phyloP scores from a whole-genome alignment of 2,797 vertebrate genomes.

The Nannoperca obscura region DNA sequence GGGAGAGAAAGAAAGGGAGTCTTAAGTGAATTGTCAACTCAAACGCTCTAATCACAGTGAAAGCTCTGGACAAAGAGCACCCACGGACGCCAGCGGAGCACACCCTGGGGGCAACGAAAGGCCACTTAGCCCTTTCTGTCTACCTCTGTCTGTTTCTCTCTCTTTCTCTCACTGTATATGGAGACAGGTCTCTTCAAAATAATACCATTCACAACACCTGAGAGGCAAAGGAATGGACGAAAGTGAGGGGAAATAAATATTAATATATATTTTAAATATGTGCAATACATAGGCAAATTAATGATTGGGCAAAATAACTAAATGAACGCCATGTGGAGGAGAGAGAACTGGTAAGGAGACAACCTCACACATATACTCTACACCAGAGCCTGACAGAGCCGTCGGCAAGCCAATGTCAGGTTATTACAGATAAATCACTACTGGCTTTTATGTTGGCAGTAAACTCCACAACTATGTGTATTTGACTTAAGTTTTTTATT shows the following conservation, averaged over 20 bases:
- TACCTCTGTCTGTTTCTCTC: constrained; percentile 34
- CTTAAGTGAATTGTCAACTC: constrained; percentile 95
- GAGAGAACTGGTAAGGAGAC: not conserved
- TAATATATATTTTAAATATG: too few relatives aligned
- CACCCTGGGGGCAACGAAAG: constrained; percentile 86
- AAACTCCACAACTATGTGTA: too few relatives aligned
- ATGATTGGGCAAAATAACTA: not conserved
- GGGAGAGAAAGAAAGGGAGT: constrained; percentile 57
- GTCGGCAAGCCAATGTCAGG: not conserved
- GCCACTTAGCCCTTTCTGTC: constrained; percentile 74
- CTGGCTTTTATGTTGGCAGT: not conserved
- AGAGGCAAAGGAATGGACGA: not conserved
- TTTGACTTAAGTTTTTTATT: not conserved
- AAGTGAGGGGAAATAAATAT: not conserved
- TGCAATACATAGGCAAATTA: not conserved
- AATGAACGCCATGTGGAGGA: not conserved
- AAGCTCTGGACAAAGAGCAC: constrained; percentile 93
- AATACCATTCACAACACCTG: constrained; percentile 85
- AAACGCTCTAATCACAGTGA: constrained; percentile 96
- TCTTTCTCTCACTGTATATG: constrained; percentile 35
- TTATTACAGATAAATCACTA: not conserved
- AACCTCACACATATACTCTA: not conserved
- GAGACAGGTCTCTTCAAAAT: constrained; percentile 86
- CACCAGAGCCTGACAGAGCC: too few relatives aligned
- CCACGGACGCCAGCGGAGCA: constrained; percentile 80